These are phyloP conservation scores for Nymphalis c-album DNA, from an alignment of 2,888 invertebrate species.

Conservation along the genomic window DNA sequence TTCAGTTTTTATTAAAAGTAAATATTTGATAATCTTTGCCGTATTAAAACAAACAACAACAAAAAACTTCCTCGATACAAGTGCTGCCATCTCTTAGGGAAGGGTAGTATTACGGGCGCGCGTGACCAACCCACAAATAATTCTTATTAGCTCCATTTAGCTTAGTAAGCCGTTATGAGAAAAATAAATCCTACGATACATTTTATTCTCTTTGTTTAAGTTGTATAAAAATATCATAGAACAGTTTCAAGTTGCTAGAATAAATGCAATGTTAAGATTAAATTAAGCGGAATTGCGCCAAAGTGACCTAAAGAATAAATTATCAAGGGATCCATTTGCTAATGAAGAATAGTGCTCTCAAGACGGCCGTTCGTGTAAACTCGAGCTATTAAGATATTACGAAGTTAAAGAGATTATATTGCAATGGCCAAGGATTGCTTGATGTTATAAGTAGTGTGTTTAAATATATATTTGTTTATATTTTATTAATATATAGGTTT, in stretches of 20 bases:
- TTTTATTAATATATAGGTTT: no score
- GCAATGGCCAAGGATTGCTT: constrained; percentile 20
- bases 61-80: neutral
- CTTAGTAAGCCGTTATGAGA: constrained; percentile 11
- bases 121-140: neutral
- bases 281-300: constrained; percentile 76
- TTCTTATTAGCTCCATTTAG: constrained; percentile 12
- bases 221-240: constrained; percentile 2
- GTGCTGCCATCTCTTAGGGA: constrained; percentile 18
- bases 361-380: constrained; percentile 71
- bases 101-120: constrained; percentile 6
- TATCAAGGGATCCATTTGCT: constrained; percentile 65
- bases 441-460: no score
- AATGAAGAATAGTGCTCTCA: constrained; percentile 77
- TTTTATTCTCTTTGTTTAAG: constrained; percentile 7
- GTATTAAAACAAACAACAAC: neutral
- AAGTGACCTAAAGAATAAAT: constrained; percentile 80
- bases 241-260: neutral
- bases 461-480: no score
- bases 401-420: constrained; percentile 16
- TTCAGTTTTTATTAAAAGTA: no score
- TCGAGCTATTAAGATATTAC: constrained; percentile 78
- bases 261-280: constrained; percentile 65
- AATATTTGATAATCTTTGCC: no score
- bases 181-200: constrained; percentile 2